Evolutionary conservation across 2,888 invertebrate species (phyloP), one percentile per base, ranked within the genome.

Genomic region (Eutolmus rufibarbis): DNA sequence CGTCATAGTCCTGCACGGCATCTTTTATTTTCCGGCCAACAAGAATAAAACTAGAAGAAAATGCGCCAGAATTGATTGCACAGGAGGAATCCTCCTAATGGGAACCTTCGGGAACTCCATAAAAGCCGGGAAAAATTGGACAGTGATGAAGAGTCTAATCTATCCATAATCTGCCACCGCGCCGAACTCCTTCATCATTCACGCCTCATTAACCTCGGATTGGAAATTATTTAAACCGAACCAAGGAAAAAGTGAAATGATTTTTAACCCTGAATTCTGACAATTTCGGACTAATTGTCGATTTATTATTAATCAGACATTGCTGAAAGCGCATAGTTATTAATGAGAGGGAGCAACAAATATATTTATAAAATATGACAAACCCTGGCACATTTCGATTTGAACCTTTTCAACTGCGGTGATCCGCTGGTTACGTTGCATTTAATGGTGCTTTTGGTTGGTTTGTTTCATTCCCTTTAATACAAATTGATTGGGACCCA

Each of bases 141-240:
- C 78, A 78, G 43, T 78, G 78, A 78, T 40, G n/a, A 78, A 78
- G 78, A 12, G 23, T 12, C 23, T 78, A 78, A 78, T 78, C 40
- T 14, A 37, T 43, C 23, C 66, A 66, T 66, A 66, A 66, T 66
- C 66, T 28, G 66, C 66, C 66, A 28, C 28, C 23, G 12, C 23
- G 12, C 14, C 28, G 23, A 23, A 28, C 23, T 28, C 23, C 19
- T 66, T 28, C 66, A 66, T 66, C 66, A 66, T 66, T 66, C 66
- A 23, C 66, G 28, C 12, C 0, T 23, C 66, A 66, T 66, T 66
- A 28, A 66, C 7, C 2, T 66, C 66, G 19, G 23, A 66, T 66
- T 66, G 66, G 66, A 23, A 66, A 66, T 66, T 28, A 66, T 66
- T 66, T 66, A 66, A 23, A 66, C 8, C 12, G 14, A 28, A 23